Conservation (phyloP, 2,113 vertebrate species). For the Brachyistius frenatus region DNA sequence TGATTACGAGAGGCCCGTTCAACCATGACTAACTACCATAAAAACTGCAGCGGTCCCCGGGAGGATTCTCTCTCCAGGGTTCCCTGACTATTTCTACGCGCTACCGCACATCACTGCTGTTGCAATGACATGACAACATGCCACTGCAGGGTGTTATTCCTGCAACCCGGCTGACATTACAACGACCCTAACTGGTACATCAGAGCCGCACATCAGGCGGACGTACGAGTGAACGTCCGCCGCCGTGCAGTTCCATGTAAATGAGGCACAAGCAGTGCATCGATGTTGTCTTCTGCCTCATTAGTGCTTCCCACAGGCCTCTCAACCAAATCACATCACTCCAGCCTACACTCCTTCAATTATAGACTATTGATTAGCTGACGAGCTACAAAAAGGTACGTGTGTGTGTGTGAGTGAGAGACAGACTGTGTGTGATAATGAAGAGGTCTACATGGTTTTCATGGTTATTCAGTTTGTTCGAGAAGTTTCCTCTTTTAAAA, state of each 20-base stretch:
- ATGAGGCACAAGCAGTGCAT: slow-evolving; percentile 18
- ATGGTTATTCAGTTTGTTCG: too few species aligned
- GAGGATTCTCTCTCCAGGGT: too few species aligned
- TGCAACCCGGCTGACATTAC: too few species aligned
- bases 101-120: too few species aligned
- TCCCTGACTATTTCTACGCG: too few species aligned
- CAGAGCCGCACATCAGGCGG: background rate
- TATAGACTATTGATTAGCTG: slow-evolving; percentile 55
- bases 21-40: too few species aligned
- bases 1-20: too few species aligned
- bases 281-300: slow-evolving; percentile 49
- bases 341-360: slow-evolving; percentile 36
- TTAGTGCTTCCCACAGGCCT: slow-evolving; percentile 45
- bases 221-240: background rate
- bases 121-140: background rate
- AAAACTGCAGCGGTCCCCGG: too few species aligned
- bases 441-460: background rate
- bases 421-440: background rate
- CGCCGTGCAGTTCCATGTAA: slow-evolving; percentile 13
- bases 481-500: too few species aligned
- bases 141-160: too few species aligned
- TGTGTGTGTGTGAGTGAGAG: slow-evolving; percentile 23
- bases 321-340: slow-evolving; percentile 43
- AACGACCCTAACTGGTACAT: background rate
- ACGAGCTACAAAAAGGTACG: slow-evolving; percentile 26